Conservation (phyloP, 2,113 vertebrate genomes). For the Xenotilapia longispinis region DNA sequence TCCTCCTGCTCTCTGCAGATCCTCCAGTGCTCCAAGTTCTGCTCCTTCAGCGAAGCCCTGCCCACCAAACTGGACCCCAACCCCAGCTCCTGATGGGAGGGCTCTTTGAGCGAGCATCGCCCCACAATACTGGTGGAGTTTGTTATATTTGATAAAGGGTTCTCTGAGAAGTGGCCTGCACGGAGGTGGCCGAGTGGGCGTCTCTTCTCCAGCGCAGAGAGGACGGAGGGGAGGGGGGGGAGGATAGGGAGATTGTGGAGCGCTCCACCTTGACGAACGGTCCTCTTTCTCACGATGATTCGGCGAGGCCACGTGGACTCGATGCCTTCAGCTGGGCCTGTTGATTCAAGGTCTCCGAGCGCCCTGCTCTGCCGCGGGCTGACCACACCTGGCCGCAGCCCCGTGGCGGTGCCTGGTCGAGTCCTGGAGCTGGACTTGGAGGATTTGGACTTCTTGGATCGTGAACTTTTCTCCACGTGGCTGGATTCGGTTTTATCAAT, state of each 20-base stretch:
- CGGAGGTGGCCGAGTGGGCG: constrained; percentile 39
- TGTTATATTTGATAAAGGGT: constrained; percentile 21
- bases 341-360: constrained; percentile 32
- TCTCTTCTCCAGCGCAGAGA: constrained; percentile 65
- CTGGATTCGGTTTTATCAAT: background rate
- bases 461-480: constrained; percentile 23
- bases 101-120: constrained; percentile 63
- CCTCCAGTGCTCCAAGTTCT: constrained; percentile 72
- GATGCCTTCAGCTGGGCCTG: constrained; percentile 49
- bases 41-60: constrained; percentile 65
- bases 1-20: constrained; percentile 60
- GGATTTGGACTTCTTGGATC: constrained; percentile 50
- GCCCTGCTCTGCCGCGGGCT: constrained; percentile 37
- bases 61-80: constrained; percentile 24
- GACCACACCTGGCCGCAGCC: constrained; percentile 30
- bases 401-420: constrained; percentile 60
- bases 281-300: constrained; percentile 71
- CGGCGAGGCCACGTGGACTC: constrained; percentile 76
- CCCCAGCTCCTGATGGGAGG: constrained; percentile 32
- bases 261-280: constrained; percentile 73
- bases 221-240: constrained; percentile 70
- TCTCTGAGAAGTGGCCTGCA: constrained; percentile 59
- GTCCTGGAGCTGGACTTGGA: constrained; percentile 55
- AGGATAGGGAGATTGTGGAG: constrained; percentile 76
- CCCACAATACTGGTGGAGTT: constrained; percentile 50